Base-by-base conservation (phyloP, 2,797 vertebrate genomes). In the Acanthurus leucopareius region DNA sequence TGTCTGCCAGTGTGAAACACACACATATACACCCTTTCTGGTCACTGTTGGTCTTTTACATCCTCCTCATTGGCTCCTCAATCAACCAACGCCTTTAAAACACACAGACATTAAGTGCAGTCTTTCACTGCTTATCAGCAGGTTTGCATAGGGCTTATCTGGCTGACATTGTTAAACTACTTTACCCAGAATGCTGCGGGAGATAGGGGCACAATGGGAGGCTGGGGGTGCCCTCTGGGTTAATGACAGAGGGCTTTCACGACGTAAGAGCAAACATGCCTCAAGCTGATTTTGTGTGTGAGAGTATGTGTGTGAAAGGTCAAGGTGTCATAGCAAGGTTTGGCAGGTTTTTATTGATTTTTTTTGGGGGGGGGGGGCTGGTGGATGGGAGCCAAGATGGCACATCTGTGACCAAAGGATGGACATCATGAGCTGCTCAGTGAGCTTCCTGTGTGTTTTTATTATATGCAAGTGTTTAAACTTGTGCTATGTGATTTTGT, bases 101-200 rank as follows among this genome's bases (percentile, higher is more conserved):
- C 87, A 93, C 92, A 94, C 89, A 92, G 80, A 93, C 88, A 91
- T 93, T 93, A 92, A 94, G 91, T 89, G 93, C 89, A 86, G 90
- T 88, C 91, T 91, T 93, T 91, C 88, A 91, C 82, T 92, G 82
- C 91, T 93, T 94, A 94, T 94, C 93, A 87, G 90, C 53, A 73
- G 83, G 92, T 93, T 94, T 94, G 93, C 91, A 86, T 89, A 93
- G 84, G 83, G 90, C 92, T 94, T 94, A 94, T 94, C 93, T 84
- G 84, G 86, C 78, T 91, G 92, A 94, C 93, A 93, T 93, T 94
- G 93, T 93, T 93, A 93, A 93, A 94, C 93, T 94, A 93, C 93
- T 94, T 92, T 93, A 94, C 92, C 93, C 93, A 94, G 90, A 94
- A 94, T 94, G 91, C 93, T 61, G 85, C 44, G 28, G 88, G 86